Conservation (phyloP, 2,888 invertebrate species). For the Muscina levida region DNA sequence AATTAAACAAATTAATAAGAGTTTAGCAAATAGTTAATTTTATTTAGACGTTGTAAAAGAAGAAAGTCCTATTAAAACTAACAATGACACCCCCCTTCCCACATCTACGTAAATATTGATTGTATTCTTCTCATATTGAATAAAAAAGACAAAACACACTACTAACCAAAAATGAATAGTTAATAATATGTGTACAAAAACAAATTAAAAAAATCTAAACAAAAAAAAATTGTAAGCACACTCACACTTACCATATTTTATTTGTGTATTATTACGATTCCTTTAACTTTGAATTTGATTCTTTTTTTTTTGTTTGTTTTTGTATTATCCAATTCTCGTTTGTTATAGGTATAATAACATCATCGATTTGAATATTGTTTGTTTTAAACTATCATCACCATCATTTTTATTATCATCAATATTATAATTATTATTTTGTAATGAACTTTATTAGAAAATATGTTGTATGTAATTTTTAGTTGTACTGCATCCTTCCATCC, state of each 20-base stretch:
- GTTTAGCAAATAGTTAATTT: constrained; percentile 63
- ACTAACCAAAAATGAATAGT: constrained; percentile 38
- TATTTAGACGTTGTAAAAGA: constrained; percentile 64
- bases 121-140: constrained; percentile 47
- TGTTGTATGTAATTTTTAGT: constrained; percentile 3
- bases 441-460: too few relatives aligned
- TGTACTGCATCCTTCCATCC: neutral
- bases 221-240: constrained; percentile 10
- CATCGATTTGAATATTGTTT: constrained; percentile 36
- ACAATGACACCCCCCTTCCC: constrained; percentile 2
- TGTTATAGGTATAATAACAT: constrained; percentile 29
- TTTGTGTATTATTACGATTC: neutral
- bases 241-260: constrained; percentile 1
- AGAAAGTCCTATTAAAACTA: constrained; percentile 32
- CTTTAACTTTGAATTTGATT: neutral
- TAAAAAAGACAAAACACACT: constrained; percentile 32
- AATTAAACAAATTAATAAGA: constrained; percentile 45
- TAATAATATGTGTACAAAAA: constrained; percentile 65
- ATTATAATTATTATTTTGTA: constrained; percentile 34
- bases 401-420: constrained; percentile 3
- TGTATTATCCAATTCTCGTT: constrained; percentile 22
- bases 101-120: constrained; percentile 33
- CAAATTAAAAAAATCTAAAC: constrained; percentile 21
- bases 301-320: constrained; percentile 9
- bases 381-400: constrained; percentile 52